These are phyloP conservation scores for Brachionus manjavacas DNA, from an alignment of 1,140 invertebrate genomes.

Conservation along the genomic window DNA sequence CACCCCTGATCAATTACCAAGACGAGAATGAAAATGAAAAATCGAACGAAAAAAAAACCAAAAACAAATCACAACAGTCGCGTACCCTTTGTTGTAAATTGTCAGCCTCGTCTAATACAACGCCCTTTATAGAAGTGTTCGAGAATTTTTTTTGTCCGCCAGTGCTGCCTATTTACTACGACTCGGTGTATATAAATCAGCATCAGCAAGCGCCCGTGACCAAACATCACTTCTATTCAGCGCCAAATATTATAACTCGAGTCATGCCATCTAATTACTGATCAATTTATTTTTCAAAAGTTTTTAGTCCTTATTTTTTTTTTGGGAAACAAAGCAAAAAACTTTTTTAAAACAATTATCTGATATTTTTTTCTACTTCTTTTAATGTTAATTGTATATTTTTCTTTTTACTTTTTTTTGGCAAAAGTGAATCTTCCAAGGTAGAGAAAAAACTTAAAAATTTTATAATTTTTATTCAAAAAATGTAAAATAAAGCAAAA, in stretches of 20 bases:
- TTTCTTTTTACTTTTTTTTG: neutral
- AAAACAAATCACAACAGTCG: neutral
- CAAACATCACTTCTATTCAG: slow-evolving; percentile 32
- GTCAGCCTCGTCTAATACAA: slow-evolving; percentile 31
- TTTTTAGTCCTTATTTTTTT: neutral
- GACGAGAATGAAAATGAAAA: slow-evolving; percentile 22
- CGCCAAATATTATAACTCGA: neutral
- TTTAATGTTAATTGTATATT: slow-evolving; percentile 21
- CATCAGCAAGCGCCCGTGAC: slow-evolving; percentile 18
- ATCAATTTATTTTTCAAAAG: neutral
- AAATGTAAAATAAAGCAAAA: neutral
- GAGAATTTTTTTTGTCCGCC: slow-evolving; percentile 40
- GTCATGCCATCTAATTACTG: neutral
- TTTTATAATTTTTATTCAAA: neutral
- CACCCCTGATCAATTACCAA: neutral
- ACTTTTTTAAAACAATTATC: neutral
- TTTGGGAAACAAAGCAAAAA: neutral
- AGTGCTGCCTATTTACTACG: slow-evolving; percentile 5
- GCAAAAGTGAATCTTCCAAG: slow-evolving; percentile 7
- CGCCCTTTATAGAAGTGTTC: slow-evolving; percentile 29
- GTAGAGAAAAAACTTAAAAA: neutral
- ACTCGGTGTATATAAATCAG: slow-evolving; percentile 25
- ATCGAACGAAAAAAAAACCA: neutral
- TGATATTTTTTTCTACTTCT: neutral
- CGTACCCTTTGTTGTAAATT: slow-evolving; percentile 12